These are phyloP conservation scores for Sparidentex hasta DNA, from an alignment of 2,797 vertebrate genomes.

Conservation along the genomic window DNA sequence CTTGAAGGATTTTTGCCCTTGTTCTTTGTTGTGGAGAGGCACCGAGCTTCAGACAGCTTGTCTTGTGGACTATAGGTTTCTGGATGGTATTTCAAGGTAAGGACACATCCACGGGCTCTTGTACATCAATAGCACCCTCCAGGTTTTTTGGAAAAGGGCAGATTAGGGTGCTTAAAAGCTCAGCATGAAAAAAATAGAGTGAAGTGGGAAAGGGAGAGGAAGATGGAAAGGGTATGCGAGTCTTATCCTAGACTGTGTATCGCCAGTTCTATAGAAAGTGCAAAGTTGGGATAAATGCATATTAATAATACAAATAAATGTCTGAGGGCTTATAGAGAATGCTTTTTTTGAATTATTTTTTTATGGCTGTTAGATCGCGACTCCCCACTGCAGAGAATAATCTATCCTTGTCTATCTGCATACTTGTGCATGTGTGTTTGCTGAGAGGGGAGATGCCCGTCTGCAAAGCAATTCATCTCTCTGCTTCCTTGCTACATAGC, in stretches of 20 bases:
- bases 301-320: background rate
- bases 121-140: conserved; percentile 27
- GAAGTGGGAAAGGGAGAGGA: background rate
- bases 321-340: conserved; percentile 1
- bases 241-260: conserved; percentile 23
- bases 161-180: conserved; percentile 48
- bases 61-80: conserved; percentile 79
- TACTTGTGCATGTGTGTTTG: conserved; percentile 72
- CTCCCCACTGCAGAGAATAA: conserved; percentile 52
- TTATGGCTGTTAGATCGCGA: conserved; percentile 14
- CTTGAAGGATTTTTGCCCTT: conserved; percentile 58
- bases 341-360: conserved; percentile 7
- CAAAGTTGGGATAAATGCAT: conserved; percentile 69
- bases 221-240: conserved; percentile 4
- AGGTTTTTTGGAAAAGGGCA: conserved; percentile 44
- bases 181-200: conserved; percentile 11
- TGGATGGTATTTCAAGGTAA: conserved; percentile 82
- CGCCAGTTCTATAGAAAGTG: conserved; percentile 40
- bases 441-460: conserved; percentile 59
- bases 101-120: conserved; percentile 40
- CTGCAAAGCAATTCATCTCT: conserved; percentile 72
- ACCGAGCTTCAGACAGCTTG: conserved; percentile 58
- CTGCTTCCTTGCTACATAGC: conserved; percentile 46
- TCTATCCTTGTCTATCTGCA: conserved; percentile 60
- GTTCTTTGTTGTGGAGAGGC: conserved; percentile 53